Conservation (phyloP, 2,888 invertebrate species). For the Poecilus cupreus region DNA sequence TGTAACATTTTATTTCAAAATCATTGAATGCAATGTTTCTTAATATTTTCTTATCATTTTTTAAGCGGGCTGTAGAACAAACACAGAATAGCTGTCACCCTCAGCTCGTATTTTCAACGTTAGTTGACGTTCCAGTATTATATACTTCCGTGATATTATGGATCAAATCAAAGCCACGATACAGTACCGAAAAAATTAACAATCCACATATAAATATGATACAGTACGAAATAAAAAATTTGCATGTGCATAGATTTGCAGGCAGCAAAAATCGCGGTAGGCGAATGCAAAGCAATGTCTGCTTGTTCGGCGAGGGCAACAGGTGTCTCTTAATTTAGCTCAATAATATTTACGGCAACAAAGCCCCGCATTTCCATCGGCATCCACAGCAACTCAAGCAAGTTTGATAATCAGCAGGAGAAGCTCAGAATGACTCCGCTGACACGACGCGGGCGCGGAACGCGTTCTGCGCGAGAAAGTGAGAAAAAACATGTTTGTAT, state of each 20-base stretch:
- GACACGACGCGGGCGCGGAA: background rate
- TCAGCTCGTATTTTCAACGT: too few relatives aligned
- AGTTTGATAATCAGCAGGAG: slow-evolving; percentile 33
- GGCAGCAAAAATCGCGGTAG: background rate
- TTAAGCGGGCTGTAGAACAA: too few relatives aligned
- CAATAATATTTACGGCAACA: slow-evolving; percentile 40
- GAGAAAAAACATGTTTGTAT: slow-evolving; percentile 55
- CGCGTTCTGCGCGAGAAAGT: slow-evolving; percentile 47
- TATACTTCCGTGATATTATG: too few relatives aligned
- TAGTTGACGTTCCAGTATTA: too few relatives aligned
- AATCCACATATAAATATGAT: too few relatives aligned
- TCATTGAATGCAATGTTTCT: too few relatives aligned
- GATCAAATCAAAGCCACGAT: too few relatives aligned
- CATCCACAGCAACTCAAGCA: background rate
- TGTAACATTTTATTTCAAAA: too few relatives aligned
- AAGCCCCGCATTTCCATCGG: slow-evolving; percentile 7
- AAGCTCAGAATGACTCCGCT: background rate
- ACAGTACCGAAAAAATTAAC: too few relatives aligned
- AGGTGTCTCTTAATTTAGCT: slow-evolving; percentile 42
- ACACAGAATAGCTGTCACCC: too few relatives aligned
- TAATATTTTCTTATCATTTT: too few relatives aligned
- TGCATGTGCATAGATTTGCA: background rate
- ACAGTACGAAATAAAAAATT: too few relatives aligned
- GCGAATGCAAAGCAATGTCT: background rate
- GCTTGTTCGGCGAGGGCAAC: slow-evolving; percentile 4